Conservation (phyloP, 1,140 invertebrate species). For the Leguminivora glycinivorella region DNA sequence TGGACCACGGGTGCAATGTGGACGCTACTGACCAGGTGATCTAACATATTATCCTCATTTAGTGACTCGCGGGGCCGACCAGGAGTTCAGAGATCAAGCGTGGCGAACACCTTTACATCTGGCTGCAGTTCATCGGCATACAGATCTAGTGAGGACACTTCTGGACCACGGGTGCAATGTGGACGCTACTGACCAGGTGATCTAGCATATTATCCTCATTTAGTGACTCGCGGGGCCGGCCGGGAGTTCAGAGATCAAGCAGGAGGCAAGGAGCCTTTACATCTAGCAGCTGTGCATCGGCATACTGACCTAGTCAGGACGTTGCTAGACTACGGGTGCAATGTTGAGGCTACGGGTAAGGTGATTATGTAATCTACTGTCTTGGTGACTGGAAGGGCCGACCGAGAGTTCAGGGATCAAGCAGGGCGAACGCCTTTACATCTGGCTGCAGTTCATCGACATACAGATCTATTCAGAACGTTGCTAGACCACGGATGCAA, state of each 20-base stretch:
- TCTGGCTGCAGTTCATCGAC: constrained; percentile 88
- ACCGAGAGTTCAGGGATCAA: constrained; percentile 83
- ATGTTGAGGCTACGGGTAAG: constrained; percentile 77
- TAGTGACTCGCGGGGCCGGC: constrained; percentile 81
- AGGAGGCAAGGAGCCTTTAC: constrained; percentile 87
- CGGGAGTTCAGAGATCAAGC: constrained; percentile 84
- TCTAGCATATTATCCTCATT: constrained; percentile 63
- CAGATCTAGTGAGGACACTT: constrained; percentile 85
- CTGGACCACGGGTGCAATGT: constrained; percentile 81
- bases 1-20: constrained; percentile 80
- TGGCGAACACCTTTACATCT: constrained; percentile 90
- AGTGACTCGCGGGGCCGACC: constrained; percentile 79
- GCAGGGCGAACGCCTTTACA: constrained; percentile 91
- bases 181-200: constrained; percentile 73
- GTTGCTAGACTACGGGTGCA: constrained; percentile 81
- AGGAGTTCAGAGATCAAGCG: constrained; percentile 84
- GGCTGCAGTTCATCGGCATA: constrained; percentile 89
- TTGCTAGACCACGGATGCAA: constrained; percentile 82
- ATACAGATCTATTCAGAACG: constrained; percentile 85
- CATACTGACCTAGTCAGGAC: constrained; percentile 86
- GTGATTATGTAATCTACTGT: constrained; percentile 66
- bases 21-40: constrained; percentile 74
- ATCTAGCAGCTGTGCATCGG: constrained; percentile 89
- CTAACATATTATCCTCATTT: constrained; percentile 73
- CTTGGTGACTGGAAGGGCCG: constrained; percentile 80